Evolutionary conservation across 2,113 vertebrate genomes (phyloP), one percentile per base, ranked within the genome.

Genomic region (Hippolais icterina): DNA sequence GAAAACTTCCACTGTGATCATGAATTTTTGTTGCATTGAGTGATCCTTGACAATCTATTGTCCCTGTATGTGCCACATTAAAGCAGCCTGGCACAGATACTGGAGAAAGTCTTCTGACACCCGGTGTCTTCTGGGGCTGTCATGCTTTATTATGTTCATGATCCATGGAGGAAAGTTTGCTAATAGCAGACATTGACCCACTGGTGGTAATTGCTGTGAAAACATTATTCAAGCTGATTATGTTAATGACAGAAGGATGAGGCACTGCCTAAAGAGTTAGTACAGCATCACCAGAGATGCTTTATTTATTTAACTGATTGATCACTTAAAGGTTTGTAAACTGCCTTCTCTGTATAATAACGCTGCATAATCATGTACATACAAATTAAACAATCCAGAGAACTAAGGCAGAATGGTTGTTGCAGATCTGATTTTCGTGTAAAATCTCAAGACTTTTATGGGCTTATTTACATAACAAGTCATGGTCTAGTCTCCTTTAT

Each of bases 401-500:
- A 91, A 80, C 77, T 66, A 19, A 89, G 80, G 86, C 68, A 35
- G 66, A 47, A 57, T 9, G 56, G 50, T 25, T 83, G 71, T 35
- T 47, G 68, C 56, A n/a, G 59, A 39, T 64, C 79, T 77, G 83
- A 76, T 85, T 95, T 93, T 60, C 59, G 8, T 47, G 88, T 88
- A 83, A 81, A 59, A 95, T 47, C 53, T 70, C 85, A 11, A 66
- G 90, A 64, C 8, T 78, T 97, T 96, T 95, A 95, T 87, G 53
- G 71, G 47, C 69, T 93, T 94, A 92, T 96, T 96, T 96, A 87
- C 93, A 93, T 90, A 96, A 89, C 83, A 93, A 94, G 90, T 93
- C 88, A 96, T 83, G 94, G 79, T 90, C 88, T 83, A 23, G 39
- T 92, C 53, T 70, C 90, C 88, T 94, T 84, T 68, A 92, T 52